Percentiles rank a stretch among this genome's conserved stretches.
phyloP scores from a whole-genome alignment of 2,797 vertebrate species.

The Cuniculus paca region DNA sequence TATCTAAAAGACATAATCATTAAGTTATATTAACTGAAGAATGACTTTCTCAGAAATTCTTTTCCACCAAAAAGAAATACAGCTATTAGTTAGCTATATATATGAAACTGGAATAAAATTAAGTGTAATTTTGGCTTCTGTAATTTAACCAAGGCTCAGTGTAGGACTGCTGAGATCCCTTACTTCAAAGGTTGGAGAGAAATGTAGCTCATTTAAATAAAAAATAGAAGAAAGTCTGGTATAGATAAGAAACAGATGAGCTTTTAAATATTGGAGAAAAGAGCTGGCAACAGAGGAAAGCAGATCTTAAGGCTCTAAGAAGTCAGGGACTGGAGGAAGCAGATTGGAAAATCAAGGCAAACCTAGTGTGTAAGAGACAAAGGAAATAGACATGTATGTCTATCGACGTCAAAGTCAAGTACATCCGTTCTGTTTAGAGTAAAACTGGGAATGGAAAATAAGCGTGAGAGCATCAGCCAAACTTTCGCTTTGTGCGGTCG shows the following conservation, averaged over 20 bases:
- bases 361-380: neutral
- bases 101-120: neutral
- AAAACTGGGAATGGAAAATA: constrained; percentile 39
- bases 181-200: neutral
- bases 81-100: neutral
- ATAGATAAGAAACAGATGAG: neutral
- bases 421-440: neutral
- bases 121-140: neutral
- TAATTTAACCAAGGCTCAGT: neutral
- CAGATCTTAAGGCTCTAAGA: neutral
- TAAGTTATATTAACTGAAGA: too few relatives aligned
- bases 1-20: neutral
- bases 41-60: neutral
- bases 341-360: constrained; percentile 27
- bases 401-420: neutral
- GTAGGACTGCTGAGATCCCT: neutral
- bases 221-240: constrained; percentile 45
- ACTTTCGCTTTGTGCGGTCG: neutral
- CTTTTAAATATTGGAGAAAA: constrained; percentile 29
- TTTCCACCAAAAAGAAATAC: constrained; percentile 29
- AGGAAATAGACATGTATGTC: neutral
- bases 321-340: neutral
- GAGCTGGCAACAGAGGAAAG: neutral
- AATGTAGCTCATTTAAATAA: neutral
- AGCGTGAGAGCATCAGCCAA: neutral